Percentiles rank a stretch among this genome's conserved stretches.
Conservation (phyloP, 2,113 vertebrate species). For the Xyliphius kryptos region DNA sequence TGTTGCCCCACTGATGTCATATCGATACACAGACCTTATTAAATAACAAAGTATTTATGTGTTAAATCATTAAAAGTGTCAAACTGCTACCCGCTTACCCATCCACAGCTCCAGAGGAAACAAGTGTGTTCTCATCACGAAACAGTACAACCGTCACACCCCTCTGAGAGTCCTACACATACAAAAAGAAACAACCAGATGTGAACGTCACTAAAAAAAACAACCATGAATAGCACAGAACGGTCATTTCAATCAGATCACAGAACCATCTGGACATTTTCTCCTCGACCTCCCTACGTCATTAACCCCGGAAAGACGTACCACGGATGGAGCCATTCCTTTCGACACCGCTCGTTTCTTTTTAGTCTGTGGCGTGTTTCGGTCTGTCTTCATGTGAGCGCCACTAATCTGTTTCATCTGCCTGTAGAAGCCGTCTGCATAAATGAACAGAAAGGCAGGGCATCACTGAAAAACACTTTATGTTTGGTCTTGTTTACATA, state of each 20-base stretch:
- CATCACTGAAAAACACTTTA: neutral
- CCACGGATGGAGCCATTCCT: slow-evolving; percentile 88
- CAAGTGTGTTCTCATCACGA: slow-evolving; percentile 81
- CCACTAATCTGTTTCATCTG: slow-evolving; percentile 92
- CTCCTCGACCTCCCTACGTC: too few species aligned
- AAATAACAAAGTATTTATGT: too few species aligned
- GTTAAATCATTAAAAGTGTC: too few species aligned
- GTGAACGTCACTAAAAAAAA: too few species aligned
- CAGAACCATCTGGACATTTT: neutral
- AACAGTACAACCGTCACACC: slow-evolving; percentile 94
- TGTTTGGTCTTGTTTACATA: neutral
- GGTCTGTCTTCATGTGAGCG: slow-evolving; percentile 83
- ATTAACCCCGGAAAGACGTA: slow-evolving; percentile 52
- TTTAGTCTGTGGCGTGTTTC: slow-evolving; percentile 72
- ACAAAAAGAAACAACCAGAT: neutral
- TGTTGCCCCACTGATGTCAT: too few species aligned
- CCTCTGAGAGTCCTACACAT: slow-evolving; percentile 83
- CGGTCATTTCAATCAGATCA: neutral
- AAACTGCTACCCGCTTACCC: slow-evolving; percentile 69
- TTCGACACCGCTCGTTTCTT: slow-evolving; percentile 69
- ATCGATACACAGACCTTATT: too few species aligned
- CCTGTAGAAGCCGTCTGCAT: slow-evolving; percentile 89
- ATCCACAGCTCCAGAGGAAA: slow-evolving; percentile 94
- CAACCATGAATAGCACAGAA: too few species aligned
- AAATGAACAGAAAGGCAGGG: neutral